phyloP scores from a whole-genome alignment of 2,888 invertebrate genomes.

The Amphipoea lucens region DNA sequence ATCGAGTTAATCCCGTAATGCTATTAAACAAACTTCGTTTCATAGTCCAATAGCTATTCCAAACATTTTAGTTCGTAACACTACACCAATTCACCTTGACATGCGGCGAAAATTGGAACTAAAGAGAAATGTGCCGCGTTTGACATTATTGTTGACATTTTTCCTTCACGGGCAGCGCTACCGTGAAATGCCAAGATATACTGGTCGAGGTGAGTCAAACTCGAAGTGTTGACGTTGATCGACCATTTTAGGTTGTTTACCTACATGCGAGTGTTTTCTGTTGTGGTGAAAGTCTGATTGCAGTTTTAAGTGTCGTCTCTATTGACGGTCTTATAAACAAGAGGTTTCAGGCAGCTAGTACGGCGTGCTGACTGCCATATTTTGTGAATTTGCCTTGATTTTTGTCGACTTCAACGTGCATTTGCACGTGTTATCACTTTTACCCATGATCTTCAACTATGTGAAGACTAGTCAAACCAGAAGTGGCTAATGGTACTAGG shows the following conservation, averaged over 20 bases:
- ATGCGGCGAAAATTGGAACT: conserved; percentile 14
- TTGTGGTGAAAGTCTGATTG: conserved; percentile 31
- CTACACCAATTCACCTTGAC: conserved; percentile 5
- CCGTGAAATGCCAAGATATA: conserved; percentile 38
- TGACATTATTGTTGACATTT: conserved; percentile 51
- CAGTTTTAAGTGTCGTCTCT: conserved; percentile 10
- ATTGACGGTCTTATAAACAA: not conserved
- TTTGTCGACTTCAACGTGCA: not conserved
- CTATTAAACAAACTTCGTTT: conserved; percentile 41
- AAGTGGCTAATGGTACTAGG: not conserved
- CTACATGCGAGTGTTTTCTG: not conserved
- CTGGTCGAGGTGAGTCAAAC: conserved; percentile 27
- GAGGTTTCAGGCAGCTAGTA: not conserved
- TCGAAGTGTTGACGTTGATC: conserved; percentile 46
- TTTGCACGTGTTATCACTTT: no score
- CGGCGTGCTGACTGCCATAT: not conserved
- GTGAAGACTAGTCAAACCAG: not conserved
- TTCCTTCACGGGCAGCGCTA: conserved; percentile 20
- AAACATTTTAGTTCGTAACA: conserved; percentile 37
- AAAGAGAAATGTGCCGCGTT: conserved; percentile 4
- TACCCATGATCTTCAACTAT: not conserved
- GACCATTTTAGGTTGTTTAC: conserved; percentile 30
- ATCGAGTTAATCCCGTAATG: conserved; percentile 46
- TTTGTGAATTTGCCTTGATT: not conserved
- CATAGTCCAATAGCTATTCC: conserved; percentile 26